These are phyloP conservation scores for Pyrgilauda ruficollis DNA, from an alignment of 2,113 vertebrate genomes.

Conservation along the genomic window DNA sequence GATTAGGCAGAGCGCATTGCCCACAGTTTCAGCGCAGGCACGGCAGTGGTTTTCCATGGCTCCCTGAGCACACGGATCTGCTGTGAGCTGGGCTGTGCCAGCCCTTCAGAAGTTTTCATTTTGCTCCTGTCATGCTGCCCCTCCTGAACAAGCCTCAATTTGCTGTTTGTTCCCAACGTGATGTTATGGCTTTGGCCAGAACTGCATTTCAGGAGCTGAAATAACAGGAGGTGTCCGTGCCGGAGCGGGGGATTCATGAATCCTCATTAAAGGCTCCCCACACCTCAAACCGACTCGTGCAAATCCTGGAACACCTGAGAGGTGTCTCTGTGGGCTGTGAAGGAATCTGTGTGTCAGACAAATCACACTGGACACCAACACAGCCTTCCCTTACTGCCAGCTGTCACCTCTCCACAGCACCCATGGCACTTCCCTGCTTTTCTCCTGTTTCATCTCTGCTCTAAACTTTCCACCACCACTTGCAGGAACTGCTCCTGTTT, in stretches of 20 bases:
- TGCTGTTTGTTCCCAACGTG: neutral
- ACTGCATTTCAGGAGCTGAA: neutral
- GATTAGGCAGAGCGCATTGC: neutral
- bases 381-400: neutral
- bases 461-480: neutral
- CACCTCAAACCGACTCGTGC: neutral
- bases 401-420: neutral
- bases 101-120: neutral
- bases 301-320: neutral
- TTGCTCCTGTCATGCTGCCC: neutral
- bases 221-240: neutral
- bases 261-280: neutral
- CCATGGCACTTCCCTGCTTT: neutral
- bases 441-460: neutral
- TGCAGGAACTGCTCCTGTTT: neutral
- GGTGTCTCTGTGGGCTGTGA: accelerated
- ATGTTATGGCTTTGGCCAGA: neutral
- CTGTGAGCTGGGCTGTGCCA: neutral
- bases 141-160: neutral
- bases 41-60: accelerated
- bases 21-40: accelerated
- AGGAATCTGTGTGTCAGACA: neutral
- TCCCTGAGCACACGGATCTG: accelerated
- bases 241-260: neutral
- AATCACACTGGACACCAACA: neutral